These are phyloP conservation scores for Plagiodera versicolora DNA, from an alignment of 2,888 invertebrate genomes.

Conservation along the genomic window DNA sequence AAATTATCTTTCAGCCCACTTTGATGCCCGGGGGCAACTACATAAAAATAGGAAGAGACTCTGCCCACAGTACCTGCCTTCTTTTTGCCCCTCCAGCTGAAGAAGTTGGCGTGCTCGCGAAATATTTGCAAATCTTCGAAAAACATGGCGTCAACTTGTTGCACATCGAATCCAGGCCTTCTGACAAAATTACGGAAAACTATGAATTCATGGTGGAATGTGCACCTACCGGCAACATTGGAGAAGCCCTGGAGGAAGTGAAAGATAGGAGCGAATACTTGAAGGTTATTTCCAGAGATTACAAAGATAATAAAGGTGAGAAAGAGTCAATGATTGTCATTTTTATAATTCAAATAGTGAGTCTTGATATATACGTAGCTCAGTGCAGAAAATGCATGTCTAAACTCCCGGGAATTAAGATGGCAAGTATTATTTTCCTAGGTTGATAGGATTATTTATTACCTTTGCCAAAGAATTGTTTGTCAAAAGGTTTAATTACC, in stretches of 20 bases:
- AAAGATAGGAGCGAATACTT: conserved; percentile 74
- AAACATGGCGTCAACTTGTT: conserved; percentile 77
- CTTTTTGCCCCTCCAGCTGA: conserved; percentile 84
- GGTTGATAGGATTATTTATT: too few species aligned
- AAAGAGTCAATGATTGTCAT: too few species aligned
- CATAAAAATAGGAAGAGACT: conserved; percentile 77
- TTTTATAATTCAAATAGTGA: too few species aligned
- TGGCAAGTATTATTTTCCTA: too few species aligned
- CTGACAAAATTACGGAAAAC: conserved; percentile 70
- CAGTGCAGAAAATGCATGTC: too few species aligned
- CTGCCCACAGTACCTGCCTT: conserved; percentile 76
- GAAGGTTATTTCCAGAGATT: conserved; percentile 86
- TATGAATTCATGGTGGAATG: conserved; percentile 97
- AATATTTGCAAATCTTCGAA: conserved; percentile 86
- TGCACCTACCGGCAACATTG: conserved; percentile 76
- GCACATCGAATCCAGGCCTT: conserved; percentile 93
- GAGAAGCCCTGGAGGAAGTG: conserved; percentile 73
- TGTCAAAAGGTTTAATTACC: too few species aligned
- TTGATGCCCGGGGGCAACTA: conserved; percentile 82
- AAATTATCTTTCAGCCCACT: conserved; percentile 65
- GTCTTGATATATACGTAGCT: too few species aligned
- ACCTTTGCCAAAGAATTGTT: too few species aligned
- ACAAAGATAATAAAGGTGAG: conserved; percentile 75
- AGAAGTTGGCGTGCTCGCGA: conserved; percentile 86
- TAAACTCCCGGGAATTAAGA: too few species aligned